Base-by-base conservation (phyloP, 2,113 vertebrate species). In the Hyla sarda region DNA sequence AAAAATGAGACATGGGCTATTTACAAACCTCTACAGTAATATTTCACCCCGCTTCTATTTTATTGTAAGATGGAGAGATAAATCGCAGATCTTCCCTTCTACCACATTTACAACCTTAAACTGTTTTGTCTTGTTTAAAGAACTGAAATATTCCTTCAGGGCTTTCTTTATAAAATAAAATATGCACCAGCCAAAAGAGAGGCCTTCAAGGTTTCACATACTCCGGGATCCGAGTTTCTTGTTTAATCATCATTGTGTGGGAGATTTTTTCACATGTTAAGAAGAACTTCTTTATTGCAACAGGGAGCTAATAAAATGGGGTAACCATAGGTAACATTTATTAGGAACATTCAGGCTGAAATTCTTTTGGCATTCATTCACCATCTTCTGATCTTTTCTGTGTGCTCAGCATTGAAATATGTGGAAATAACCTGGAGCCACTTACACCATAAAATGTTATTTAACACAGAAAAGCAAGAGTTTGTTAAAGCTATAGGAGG, bases 21-120 rank as follows among this genome's bases (percentile, higher is more conserved):
- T 85, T 85, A 79, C 84, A 86, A 86, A 86, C 76, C 84, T 86
- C 84, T 72, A 72, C 65, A 80, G 84, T 86, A 80, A 86, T 86
- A 86, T 86, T 86, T 86, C 84, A 86, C 62, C 32, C 50, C 23
- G 48, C 76, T 80, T 72, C 84, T 58, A 72, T 79, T 80, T 86
- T 80, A 86, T 80, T 79, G 76, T 80, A 56, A 73, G 84, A 80
- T 52, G 48, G 62, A 58, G 65, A 86, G 65, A 86, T 86, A 86
- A 86, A 86, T 86, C 34, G 75, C 62, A 69, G 65, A 41, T 80
- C 84, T 73, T 80, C 47, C 73, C 65, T 58, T 69, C 60, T 80
- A 58, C 76, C 54, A 69, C 75, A 86, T 86, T 86, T 80, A 86
- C 84, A 86, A 80, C 76, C 65, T 72, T 86, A 86, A 86, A 73